A percentile compares a stretch with the other conserved stretches of the same genome.
Evolutionary conservation across 2,888 invertebrate genomes (phyloP).

Genomic region (Eupithecia dodoneata): DNA sequence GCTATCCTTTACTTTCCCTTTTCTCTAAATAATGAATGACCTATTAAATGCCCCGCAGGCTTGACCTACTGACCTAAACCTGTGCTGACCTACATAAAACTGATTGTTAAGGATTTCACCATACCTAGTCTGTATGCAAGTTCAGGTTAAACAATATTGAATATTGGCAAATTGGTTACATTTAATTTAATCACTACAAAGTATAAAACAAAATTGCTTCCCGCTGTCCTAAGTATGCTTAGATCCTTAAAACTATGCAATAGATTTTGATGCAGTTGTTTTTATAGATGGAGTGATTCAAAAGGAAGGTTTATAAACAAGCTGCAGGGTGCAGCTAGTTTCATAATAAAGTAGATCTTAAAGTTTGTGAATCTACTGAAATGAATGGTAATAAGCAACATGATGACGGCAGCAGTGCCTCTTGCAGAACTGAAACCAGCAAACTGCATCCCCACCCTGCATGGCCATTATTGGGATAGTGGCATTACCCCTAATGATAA

Average conservation of each 20-base stretch:
- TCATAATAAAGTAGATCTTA: background rate
- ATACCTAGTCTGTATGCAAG: background rate
- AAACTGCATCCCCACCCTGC: background rate
- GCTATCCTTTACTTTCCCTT: background rate
- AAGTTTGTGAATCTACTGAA: background rate
- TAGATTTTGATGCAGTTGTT: too few relatives aligned
- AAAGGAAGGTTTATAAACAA: too few relatives aligned
- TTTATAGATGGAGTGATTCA: too few relatives aligned
- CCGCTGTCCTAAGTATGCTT: too few relatives aligned
- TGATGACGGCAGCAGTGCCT: background rate
- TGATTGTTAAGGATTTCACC: background rate
- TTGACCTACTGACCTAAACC: slow-evolving; percentile 9
- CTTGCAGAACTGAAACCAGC: background rate
- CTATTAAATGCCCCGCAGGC: background rate
- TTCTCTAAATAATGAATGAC: background rate
- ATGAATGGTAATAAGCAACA: background rate
- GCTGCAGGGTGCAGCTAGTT: too few relatives aligned
- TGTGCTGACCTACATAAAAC: background rate
- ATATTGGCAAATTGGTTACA: background rate
- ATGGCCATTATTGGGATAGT: background rate
- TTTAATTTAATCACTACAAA: background rate
- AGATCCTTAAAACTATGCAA: too few relatives aligned
- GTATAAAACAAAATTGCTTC: too few relatives aligned
- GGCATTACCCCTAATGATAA: background rate
- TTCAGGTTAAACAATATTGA: background rate